Evolutionary conservation across 2,888 invertebrate genomes (phyloP).

Genomic region (Drosophila colorata): DNA sequence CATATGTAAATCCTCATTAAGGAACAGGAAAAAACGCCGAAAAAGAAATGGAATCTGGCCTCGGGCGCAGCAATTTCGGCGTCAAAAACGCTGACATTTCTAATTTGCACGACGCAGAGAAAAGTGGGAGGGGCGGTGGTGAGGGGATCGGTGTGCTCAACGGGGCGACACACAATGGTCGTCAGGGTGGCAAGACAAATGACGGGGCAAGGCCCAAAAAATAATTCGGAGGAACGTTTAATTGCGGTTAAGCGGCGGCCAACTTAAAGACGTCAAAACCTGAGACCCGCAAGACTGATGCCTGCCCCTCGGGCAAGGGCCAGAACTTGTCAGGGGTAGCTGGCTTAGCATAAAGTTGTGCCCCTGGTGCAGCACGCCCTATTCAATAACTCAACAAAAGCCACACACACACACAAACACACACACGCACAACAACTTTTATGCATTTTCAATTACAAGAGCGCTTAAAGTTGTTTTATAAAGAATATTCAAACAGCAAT

Average conservation of each 20-base stretch:
- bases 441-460: slow-evolving; percentile 73
- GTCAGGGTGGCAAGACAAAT: slow-evolving; percentile 72
- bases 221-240: slow-evolving; percentile 73
- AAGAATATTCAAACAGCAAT: slow-evolving; percentile 33
- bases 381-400: slow-evolving; percentile 75
- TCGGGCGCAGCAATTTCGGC: slow-evolving; percentile 67
- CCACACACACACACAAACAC: slow-evolving; percentile 15
- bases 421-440: slow-evolving; percentile 48
- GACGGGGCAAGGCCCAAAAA: slow-evolving; percentile 61
- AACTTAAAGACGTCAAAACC: slow-evolving; percentile 51
- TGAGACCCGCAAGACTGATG: slow-evolving; percentile 11
- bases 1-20: slow-evolving; percentile 72
- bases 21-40: slow-evolving; percentile 18
- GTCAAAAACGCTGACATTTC: slow-evolving; percentile 79
- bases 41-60: slow-evolving; percentile 54
- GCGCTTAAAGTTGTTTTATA: slow-evolving; percentile 57
- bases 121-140: slow-evolving; percentile 18
- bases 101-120: slow-evolving; percentile 59
- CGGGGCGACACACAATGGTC: slow-evolving; percentile 9
- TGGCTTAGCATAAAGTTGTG: slow-evolving; percentile 38
- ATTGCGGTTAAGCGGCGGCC: slow-evolving; percentile 74
- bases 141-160: not conserved
- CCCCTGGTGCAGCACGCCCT: slow-evolving; percentile 62
- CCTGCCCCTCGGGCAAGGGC: slow-evolving; percentile 36
- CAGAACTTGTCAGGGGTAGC: slow-evolving; percentile 46